These are phyloP conservation scores for Ctenicera cuprea DNA, from an alignment of 2,888 invertebrate genomes.

Conservation along the genomic window DNA sequence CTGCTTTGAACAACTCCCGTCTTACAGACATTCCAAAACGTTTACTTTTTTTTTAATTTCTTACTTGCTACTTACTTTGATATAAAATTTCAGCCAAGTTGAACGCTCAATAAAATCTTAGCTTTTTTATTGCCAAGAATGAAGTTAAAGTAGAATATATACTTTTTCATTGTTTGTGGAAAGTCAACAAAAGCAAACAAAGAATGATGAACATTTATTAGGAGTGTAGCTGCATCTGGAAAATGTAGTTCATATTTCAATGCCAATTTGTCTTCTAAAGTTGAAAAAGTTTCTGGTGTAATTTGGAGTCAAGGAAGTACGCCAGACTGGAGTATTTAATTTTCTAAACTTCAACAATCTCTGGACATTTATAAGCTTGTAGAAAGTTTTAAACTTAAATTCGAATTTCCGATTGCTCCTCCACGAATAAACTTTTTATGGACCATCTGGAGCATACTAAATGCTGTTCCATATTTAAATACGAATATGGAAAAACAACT, in stretches of 20 bases:
- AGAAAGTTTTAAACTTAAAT: constrained; percentile 23
- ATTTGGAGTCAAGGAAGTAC: constrained; percentile 10
- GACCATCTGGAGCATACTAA: constrained; percentile 4
- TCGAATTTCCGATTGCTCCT: constrained; percentile 25
- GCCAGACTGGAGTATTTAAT: constrained; percentile 16
- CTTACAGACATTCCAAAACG: not conserved
- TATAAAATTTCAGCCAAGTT: not conserved
- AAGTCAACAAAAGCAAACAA: constrained; percentile 10
- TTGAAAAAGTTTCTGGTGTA: constrained; percentile 10
- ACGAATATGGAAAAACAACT: not conserved
- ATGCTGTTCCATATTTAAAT: constrained; percentile 7
- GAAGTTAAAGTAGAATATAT: not conserved
- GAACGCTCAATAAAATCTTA: not conserved
- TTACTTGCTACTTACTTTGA: not conserved
- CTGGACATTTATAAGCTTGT: constrained; percentile 23
- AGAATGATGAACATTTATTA: constrained; percentile 22
- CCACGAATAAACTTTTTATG: constrained; percentile 20
- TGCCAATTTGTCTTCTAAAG: constrained; percentile 21
- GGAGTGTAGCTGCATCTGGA: constrained; percentile 14
- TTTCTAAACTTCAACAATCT: constrained; percentile 24
- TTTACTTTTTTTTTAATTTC: not conserved
- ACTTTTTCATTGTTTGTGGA: constrained; percentile 1
- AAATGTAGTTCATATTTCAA: constrained; percentile 26
- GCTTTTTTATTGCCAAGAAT: not conserved
- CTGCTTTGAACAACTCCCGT: not conserved